phyloP scores from a whole-genome alignment of 2,113 vertebrate genomes.

The Nothocercus julius region DNA sequence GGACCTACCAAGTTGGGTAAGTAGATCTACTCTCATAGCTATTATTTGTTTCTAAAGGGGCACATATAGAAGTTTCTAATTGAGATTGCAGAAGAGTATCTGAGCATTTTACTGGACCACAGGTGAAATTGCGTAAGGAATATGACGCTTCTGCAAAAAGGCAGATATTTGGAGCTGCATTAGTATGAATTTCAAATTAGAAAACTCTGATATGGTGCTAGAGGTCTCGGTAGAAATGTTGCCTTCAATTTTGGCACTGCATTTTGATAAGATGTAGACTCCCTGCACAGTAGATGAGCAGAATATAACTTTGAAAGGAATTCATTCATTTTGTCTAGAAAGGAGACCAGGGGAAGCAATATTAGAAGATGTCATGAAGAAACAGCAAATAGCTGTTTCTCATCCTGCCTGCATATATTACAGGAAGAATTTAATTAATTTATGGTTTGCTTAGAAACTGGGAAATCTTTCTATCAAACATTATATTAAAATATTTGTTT shows the following conservation, averaged over 20 bases:
- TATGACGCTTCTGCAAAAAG: neutral
- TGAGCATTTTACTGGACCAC: neutral
- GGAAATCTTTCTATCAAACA: neutral
- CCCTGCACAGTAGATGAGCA: neutral
- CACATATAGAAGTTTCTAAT: accelerated
- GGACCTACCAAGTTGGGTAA: constrained; percentile 76
- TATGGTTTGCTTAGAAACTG: neutral
- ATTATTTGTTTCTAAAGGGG: neutral
- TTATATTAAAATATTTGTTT: neutral
- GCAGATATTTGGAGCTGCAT: neutral
- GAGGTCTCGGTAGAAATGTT: neutral
- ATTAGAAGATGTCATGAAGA: neutral
- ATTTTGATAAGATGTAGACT: neutral
- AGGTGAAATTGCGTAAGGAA: neutral
- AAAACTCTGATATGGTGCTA: neutral
- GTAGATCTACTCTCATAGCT: neutral
- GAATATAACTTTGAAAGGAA: neutral
- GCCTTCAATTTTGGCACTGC: neutral
- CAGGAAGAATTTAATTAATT: neutral
- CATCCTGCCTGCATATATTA: neutral
- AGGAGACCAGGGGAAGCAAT: neutral
- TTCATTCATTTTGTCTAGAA: neutral
- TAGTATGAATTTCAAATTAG: neutral
- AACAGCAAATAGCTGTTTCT: neutral
- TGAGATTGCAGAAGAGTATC: neutral